phyloP scores from a whole-genome alignment of 2,113 vertebrate genomes.

The Bufo bufo region DNA sequence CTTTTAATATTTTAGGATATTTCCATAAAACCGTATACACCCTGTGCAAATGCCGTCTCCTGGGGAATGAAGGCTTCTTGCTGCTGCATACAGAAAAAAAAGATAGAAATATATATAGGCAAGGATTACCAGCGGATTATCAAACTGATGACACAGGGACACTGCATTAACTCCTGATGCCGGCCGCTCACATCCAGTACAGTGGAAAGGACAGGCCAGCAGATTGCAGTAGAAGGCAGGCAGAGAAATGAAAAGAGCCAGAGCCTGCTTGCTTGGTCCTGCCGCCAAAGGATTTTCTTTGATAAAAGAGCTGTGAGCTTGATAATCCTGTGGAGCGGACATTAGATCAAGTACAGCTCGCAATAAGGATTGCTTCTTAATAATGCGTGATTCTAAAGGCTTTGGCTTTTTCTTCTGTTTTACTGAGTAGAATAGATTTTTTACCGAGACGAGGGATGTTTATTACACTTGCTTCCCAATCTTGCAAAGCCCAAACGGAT shows the following conservation, averaged over 20 bases:
- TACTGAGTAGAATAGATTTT: slow-evolving; percentile 51
- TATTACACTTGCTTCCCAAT: slow-evolving; percentile 23
- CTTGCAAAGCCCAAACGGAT: slow-evolving; percentile 34
- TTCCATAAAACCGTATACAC: neutral
- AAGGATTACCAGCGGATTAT: slow-evolving; percentile 21
- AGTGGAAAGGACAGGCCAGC: neutral
- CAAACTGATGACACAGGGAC: slow-evolving; percentile 10
- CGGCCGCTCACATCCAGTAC: neutral
- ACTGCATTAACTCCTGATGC: neutral
- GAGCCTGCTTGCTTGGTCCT: neutral
- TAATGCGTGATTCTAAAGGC: slow-evolving; percentile 50
- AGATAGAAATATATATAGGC: neutral
- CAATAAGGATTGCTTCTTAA: slow-evolving; percentile 58
- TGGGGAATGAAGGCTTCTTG: no score
- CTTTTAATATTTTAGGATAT: neutral
- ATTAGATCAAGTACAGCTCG: slow-evolving; percentile 59
- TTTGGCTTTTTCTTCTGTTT: slow-evolving; percentile 37
- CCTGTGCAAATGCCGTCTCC: neutral
- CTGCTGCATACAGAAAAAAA: neutral
- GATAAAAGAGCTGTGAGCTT: slow-evolving; percentile 56
- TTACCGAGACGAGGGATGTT: slow-evolving; percentile 38
- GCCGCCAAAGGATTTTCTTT: slow-evolving; percentile 57
- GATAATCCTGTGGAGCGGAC: slow-evolving; percentile 59
- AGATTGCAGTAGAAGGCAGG: slow-evolving; percentile 19
- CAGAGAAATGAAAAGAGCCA: slow-evolving; percentile 60